Evolutionary conservation across 2,113 vertebrate genomes (phyloP), one percentile per base, ranked within the genome.

Genomic region (Lagopus muta): DNA sequence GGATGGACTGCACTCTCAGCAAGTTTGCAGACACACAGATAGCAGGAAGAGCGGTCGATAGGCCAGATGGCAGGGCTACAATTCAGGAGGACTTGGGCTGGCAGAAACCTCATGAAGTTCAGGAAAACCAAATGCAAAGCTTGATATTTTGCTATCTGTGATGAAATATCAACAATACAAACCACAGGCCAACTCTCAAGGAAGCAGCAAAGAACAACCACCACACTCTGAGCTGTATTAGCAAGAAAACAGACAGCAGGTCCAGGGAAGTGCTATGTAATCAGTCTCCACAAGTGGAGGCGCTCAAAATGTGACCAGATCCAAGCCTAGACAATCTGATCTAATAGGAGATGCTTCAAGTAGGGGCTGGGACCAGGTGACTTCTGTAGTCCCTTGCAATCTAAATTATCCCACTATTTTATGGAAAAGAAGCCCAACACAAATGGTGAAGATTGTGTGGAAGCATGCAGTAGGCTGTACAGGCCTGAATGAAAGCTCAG

Each of bases 21-120:
- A 80, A 57, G 25, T 75, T 66, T 86, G 62, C 32, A 67, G 62
- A 36, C 71, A 83, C 62, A 89, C 17, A 72, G 62, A 81, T 13
- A 75, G 45, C 1, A 0, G 34, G 42, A 25, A n/a, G 21, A 57
- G 30, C 0, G 0, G 36, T 25, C 0, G 1, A 47, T 79, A 36
- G 6, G 18, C 25, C 71, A 75, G 45, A 48, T 66, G 76, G 57
- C 72, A 79, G 70, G 25, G n/a, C 28, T 61, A 22, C 28, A 11
- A 45, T 69, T 72, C 57, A 47, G 25, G 82, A 25, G 21, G 72
- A 62, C 32, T 38, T 20, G 52, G 42, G 42, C 25, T 62, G 48
- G 42, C 38, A 85, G 62, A 67, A 86, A 42, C 42, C 10, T 67
- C 25, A 21, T 11, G n/a, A 71, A 67, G 13, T 82, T 66, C 57